Conservation (phyloP, 2,113 vertebrate genomes). For the Vireo altiloquus region DNA sequence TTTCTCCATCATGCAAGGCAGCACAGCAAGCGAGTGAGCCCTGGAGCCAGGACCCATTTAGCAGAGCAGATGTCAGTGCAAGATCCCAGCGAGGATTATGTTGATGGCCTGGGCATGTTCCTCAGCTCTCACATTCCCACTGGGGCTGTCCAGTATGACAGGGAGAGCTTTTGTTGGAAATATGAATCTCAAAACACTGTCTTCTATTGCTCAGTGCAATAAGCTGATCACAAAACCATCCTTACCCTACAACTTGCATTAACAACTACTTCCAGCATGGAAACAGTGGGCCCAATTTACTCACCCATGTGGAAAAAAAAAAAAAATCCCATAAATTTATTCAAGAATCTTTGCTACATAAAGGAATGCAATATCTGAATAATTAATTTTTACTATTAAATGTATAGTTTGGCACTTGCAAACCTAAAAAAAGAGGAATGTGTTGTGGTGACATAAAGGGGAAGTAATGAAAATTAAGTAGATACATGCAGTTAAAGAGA, state of each 20-base stretch:
- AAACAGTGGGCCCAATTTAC: neutral
- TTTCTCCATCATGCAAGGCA: neutral
- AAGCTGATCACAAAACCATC: neutral
- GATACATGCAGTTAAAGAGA: neutral
- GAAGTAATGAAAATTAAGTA: constrained; percentile 18
- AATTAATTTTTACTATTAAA: neutral
- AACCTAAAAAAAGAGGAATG: neutral
- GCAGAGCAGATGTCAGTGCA: neutral
- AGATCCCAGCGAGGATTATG: neutral
- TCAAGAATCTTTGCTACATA: neutral
- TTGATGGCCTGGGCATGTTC: neutral
- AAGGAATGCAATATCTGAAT: neutral
- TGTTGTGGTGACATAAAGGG: neutral
- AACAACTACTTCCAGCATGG: neutral
- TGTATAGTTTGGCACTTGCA: neutral
- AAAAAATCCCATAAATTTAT: neutral
- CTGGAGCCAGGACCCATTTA: neutral
- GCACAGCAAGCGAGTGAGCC: neutral
- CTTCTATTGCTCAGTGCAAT: neutral
- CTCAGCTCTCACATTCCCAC: neutral
- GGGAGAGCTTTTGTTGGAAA: neutral
- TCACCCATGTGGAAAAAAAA: neutral
- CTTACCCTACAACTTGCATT: neutral
- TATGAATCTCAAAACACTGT: neutral
- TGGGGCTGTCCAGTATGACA: neutral